These are phyloP conservation scores for Anser brachyrhynchus DNA, from an alignment of 2,113 vertebrate genomes.

Conservation along the genomic window DNA sequence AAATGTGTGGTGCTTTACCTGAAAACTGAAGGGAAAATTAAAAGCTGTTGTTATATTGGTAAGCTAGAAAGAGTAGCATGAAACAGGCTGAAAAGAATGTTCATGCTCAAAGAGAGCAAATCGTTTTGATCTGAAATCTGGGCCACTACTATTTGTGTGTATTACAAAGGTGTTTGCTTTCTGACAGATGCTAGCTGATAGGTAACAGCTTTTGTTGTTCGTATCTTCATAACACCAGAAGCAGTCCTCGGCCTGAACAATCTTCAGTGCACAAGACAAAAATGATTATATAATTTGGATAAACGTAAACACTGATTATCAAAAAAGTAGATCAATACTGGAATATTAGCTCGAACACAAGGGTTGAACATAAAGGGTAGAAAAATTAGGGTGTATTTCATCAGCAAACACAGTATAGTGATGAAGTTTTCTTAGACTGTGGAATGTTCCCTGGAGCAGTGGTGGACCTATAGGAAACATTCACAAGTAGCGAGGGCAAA, in stretches of 20 bases:
- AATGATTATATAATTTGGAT: background rate
- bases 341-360: background rate
- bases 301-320: background rate
- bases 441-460: background rate
- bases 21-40: background rate
- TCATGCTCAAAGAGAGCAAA: background rate
- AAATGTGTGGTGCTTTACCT: background rate
- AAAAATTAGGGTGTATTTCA: background rate
- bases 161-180: background rate
- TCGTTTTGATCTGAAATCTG: background rate
- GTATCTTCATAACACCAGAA: background rate
- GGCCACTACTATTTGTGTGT: background rate
- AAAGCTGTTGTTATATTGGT: background rate
- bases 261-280: background rate
- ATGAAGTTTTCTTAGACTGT: background rate
- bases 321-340: background rate
- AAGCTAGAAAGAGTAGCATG: background rate
- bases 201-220: background rate
- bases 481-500: background rate
- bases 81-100: background rate
- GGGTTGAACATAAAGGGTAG: background rate
- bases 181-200: background rate
- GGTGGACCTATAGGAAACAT: background rate
- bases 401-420: background rate
- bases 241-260: background rate